Percentiles rank a stretch among this genome's conserved stretches.
phyloP scores from a whole-genome alignment of 1,140 invertebrate genomes.

The Anastrepha ludens region DNA sequence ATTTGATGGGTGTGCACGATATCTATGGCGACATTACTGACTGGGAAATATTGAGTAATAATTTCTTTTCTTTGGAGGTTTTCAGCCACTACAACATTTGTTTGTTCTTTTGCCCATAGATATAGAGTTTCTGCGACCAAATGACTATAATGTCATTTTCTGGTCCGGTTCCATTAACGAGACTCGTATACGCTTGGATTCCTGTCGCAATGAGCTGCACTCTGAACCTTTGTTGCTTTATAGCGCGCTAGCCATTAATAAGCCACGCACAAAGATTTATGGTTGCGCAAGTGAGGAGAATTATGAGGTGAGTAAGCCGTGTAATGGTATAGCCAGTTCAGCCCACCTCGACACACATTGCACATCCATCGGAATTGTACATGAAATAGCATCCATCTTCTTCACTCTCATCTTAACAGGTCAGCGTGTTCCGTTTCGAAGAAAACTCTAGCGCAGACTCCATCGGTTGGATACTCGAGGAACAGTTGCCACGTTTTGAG shows the following conservation, averaged over 20 bases:
- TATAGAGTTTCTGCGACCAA: constrained; percentile 84
- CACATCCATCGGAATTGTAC: no score
- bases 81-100: not conserved
- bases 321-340: not conserved
- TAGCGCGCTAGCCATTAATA: constrained; percentile 81
- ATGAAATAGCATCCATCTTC: not conserved
- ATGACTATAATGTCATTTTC: constrained; percentile 83
- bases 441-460: constrained; percentile 74
- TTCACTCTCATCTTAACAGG: constrained; percentile 61
- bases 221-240: constrained; percentile 84
- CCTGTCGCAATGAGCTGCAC: constrained; percentile 76
- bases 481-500: constrained; percentile 79
- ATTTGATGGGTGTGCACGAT: constrained; percentile 78
- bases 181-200: constrained; percentile 80
- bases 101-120: constrained; percentile 72
- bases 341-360: no score
- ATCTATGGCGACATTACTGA: constrained; percentile 78
- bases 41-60: constrained; percentile 84
- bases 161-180: constrained; percentile 89
- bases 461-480: constrained; percentile 78
- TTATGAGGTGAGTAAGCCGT: constrained; percentile 74
- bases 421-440: constrained; percentile 74
- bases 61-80: not conserved
- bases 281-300: constrained; percentile 78
- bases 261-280: constrained; percentile 77